Base-by-base conservation (phyloP, 2,113 vertebrate genomes). In the Zapus hudsonius region DNA sequence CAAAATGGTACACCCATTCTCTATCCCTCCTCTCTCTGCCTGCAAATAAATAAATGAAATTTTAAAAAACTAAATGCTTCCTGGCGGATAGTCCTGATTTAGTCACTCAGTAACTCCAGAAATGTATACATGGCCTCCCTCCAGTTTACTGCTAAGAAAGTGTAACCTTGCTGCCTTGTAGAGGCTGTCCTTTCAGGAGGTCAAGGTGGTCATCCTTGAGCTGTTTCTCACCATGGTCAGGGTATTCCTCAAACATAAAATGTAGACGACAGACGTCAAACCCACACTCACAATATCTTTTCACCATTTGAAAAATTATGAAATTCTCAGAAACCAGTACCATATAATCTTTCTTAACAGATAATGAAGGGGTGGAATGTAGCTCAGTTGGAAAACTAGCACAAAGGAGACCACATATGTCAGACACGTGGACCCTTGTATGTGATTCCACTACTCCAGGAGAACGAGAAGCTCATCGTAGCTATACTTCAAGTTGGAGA, bases 131-230 rank as follows among this genome's bases (percentile, higher is more conserved):
- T 85, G 59, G 40, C 57, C 67, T 80, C 36, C 19, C 79, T 78
- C n/a, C 8, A 0, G 16, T 40, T 94, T 84, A 76, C 19, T 67
- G 74, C 69, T 85, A 86, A 87, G 90, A 97, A 96, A 96, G 78
- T 82, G 87, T 95, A 95, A 44, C 95, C 92, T 96, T 97, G 93
- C 97, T 98, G 97, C 97, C 97, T 97, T 98, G 97, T 98, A 94
- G 95, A 93, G 97, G 96, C 67, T 85, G 90, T 36, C 94, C 89
- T 85, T 64, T 72, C 72, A 4, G 42, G 87, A 52, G 66, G 78
- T 95, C 80, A 59, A 94, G 74, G 94, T 92, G 69, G 89, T 47
- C 22, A 52, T 17, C 0, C 0, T 7, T n/a, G 55, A 96, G 57
- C 0, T 87, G 29, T n/a, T 9, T 59, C 76, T 83, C 1, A 23